Percentiles rank a stretch among this genome's conserved stretches.
phyloP scores from a whole-genome alignment of 2,113 vertebrate genomes.

The Passerina amoena region DNA sequence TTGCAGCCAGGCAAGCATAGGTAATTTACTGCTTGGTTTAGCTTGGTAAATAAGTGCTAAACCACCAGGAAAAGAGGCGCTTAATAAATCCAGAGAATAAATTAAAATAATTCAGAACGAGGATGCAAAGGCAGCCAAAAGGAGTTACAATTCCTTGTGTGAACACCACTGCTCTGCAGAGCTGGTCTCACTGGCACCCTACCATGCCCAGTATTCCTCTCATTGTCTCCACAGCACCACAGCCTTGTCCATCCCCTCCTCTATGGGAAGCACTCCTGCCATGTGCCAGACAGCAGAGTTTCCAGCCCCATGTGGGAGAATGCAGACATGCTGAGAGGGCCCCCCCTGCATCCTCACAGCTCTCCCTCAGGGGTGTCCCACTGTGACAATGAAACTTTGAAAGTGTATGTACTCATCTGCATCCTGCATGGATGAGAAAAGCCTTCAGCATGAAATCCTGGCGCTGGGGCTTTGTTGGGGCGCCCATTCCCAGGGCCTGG shows the following conservation, averaged over 20 bases:
- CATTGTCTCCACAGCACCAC: background rate
- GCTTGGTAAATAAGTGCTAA: constrained; percentile 28
- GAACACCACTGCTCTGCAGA: background rate
- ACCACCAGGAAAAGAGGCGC: background rate
- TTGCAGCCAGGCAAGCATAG: background rate
- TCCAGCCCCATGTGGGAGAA: background rate
- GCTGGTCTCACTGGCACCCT: background rate
- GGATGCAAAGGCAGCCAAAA: background rate
- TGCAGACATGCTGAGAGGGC: background rate
- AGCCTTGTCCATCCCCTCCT: background rate
- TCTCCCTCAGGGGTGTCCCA: background rate
- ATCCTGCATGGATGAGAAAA: background rate
- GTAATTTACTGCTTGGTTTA: constrained; percentile 47
- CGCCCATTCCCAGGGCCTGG: background rate
- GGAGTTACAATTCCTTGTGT: background rate
- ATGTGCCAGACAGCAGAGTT: background rate
- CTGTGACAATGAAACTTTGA: background rate
- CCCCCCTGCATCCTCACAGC: background rate
- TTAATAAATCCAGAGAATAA: constrained; percentile 15
- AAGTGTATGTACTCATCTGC: background rate
- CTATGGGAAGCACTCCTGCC: background rate
- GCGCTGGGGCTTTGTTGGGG: background rate
- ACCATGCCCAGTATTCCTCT: background rate
- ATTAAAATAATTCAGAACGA: background rate
- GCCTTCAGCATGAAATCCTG: background rate